Base-by-base conservation (phyloP, 2,113 vertebrate genomes). In the Nymphicus hollandicus region DNA sequence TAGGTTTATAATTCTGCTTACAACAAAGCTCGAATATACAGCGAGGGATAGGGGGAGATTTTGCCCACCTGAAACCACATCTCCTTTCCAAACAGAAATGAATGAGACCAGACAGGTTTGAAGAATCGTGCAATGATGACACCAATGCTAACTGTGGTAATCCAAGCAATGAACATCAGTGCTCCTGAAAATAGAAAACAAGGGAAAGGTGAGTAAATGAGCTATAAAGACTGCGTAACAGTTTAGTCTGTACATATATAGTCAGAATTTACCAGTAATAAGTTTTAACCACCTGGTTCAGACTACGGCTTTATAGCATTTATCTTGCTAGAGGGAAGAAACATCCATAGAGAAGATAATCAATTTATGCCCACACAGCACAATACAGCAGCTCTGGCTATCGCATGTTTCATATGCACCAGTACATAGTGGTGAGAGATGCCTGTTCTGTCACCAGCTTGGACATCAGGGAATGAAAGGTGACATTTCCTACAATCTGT, bases 41-140 rank as follows among this genome's bases (percentile, higher is more conserved):
- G n/a, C 20, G 46, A 17, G 27, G 68, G 11, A 35, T 35, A 60
- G 0, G 7, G 6, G 5, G 41, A 89, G 50, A 78, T 73, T 66
- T 64, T 50, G 50, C 98, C 37, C 82, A 99, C 99, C 99, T 99
- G 99, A 98, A 99, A 99, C 99, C 99, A 99, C 35, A 97, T 76
- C 68, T 98, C 97, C 79, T 98, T 97, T 63, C 98, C 98, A 87
- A 98, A 96, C 24, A 99, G 79, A 72, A 98, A 96, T 22, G 86
- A 93, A 74, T 97, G 92, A 29, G 98, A 96, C 98, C 98, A 99
- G 29, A 98, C 95, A 44, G 98, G 91, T 97, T 98, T 99, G 97
- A 98, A 99, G 84, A 99, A 99, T 41, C 98, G 98, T 74, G 98
- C 98, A 35, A 99, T 72, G 68, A 99, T 94, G 31, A 99, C 98